Evolutionary conservation across 2,113 vertebrate genomes (phyloP), one percentile per base, ranked within the genome.

Genomic region (Irena cyanogastra): DNA sequence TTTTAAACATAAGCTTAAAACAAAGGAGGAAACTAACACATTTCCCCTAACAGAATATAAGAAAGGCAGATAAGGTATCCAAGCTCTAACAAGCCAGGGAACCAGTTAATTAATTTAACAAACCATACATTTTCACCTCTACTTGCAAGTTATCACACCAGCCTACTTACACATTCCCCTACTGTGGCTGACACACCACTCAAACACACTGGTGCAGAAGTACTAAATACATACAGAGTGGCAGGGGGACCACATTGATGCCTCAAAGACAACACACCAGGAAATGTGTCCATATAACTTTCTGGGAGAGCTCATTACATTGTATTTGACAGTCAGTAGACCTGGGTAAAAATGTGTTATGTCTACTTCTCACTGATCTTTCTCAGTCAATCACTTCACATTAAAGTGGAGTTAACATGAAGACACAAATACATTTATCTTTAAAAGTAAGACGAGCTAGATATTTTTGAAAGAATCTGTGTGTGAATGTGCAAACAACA

Each of bases 61-160:
- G 1, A 12, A 86, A 96, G 56, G 63, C 87, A 95, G 49, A 86
- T 19, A 75, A 90, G 68, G 66, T 83, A 52, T 75, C 53, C 57
- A 70, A 92, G 80, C 39, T 91, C 64, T 91, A 95, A 96, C 44
- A 82, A 94, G 60, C 13, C 33, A 42, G 49, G 70, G 66, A 92
- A 83, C 22, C 59, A 80, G 52, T 50, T 88, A 69, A 92, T 89
- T 97, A 61, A 92, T 89, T 97, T 97, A 96, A 94, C 97, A 97
- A 96, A 93, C 82, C 94, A 95, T 95, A 96, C n/a, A 96, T 97
- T 97, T 96, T 71, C 94, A 97, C 96, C 80, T 95, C 90, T 66
- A 71, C 87, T 82, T 95, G 94, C 64, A 94, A 95, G 77, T 94
- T 95, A 75, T 95, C 88, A 88, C 95, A 89, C 63, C 10, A 13